A percentile compares a stretch with the other conserved stretches of the same genome.
Evolutionary conservation across 1,140 invertebrate genomes (phyloP).

Genomic region (Ptiloglossa arizonensis): DNA sequence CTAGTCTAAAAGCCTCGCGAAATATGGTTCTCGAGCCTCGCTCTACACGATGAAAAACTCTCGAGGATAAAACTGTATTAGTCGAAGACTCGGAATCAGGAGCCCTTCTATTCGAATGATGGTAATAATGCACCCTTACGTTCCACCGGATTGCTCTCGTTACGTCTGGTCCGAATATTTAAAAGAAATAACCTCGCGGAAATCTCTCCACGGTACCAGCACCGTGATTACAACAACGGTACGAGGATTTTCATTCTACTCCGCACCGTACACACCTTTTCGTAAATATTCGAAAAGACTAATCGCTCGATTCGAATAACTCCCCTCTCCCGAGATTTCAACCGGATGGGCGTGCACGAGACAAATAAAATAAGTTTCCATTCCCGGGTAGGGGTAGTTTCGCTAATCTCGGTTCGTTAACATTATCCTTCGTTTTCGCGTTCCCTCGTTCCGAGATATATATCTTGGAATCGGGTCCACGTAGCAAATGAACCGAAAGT

Average conservation of each 20-base stretch:
- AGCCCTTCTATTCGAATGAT: no score
- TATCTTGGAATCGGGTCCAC: neutral
- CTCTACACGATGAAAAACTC: no score
- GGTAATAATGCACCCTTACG: no score
- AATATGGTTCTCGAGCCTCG: no score
- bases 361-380: neutral
- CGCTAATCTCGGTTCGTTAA: slow-evolving; percentile 4
- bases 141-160: no score
- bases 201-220: no score
- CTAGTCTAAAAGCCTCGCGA: no score
- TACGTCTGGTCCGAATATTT: no score
- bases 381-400: neutral
- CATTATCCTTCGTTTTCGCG: neutral
- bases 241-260: neutral
- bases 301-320: neutral
- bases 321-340: neutral
- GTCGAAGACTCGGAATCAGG: no score
- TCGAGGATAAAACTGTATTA: no score
- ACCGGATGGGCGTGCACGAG: neutral
- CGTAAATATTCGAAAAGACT: neutral
- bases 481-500: slow-evolving; percentile 6
- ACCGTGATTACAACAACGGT: no score
- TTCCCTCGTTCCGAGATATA: neutral
- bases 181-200: no score
- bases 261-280: neutral